A percentile compares a stretch with the other conserved stretches of the same genome.
Evolutionary conservation across 2,113 vertebrate genomes (phyloP).

Genomic region (Acanthochromis polyacanthus): DNA sequence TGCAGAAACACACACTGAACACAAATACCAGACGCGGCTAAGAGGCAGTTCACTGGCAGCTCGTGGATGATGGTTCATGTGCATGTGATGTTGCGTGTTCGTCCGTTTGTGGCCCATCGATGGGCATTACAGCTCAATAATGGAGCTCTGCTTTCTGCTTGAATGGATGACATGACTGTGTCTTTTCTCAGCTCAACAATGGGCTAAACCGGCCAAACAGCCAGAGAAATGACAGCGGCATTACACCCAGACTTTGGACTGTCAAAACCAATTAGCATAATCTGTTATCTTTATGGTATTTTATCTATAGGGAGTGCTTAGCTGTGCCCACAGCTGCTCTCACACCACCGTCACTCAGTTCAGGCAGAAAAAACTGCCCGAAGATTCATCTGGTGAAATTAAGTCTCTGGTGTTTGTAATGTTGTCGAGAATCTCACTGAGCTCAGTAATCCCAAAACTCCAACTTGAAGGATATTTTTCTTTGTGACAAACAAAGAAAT

Average conservation of each 20-base stretch:
- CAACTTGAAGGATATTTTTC: background rate
- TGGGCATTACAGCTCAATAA: slow-evolving; percentile 1
- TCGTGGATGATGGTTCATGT: background rate
- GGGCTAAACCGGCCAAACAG: slow-evolving; percentile 33
- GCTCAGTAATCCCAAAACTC: too few relatives aligned
- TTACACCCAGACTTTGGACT: slow-evolving; percentile 59
- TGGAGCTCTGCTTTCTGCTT: slow-evolving; percentile 15
- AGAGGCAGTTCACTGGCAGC: background rate
- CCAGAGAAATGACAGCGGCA: slow-evolving; percentile 31
- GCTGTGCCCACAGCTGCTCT: slow-evolving; percentile 1
- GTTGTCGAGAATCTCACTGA: background rate
- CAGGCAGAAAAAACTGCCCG: background rate
- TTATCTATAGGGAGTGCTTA: slow-evolving; percentile 33
- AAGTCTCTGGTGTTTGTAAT: background rate
- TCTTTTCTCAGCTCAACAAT: slow-evolving; percentile 11
- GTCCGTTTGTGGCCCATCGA: background rate
- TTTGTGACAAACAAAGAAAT: background rate
- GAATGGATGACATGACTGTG: slow-evolving; percentile 10
- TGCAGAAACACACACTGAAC: slow-evolving; percentile 1
- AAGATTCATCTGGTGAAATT: too few relatives aligned
- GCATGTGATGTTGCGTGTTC: background rate
- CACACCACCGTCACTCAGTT: background rate
- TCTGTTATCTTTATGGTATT: slow-evolving; percentile 54
- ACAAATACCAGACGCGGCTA: background rate
- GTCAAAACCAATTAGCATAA: slow-evolving; percentile 50